These are phyloP conservation scores for Boleophthalmus pectinirostris DNA, from an alignment of 2,113 vertebrate genomes.

Conservation along the genomic window DNA sequence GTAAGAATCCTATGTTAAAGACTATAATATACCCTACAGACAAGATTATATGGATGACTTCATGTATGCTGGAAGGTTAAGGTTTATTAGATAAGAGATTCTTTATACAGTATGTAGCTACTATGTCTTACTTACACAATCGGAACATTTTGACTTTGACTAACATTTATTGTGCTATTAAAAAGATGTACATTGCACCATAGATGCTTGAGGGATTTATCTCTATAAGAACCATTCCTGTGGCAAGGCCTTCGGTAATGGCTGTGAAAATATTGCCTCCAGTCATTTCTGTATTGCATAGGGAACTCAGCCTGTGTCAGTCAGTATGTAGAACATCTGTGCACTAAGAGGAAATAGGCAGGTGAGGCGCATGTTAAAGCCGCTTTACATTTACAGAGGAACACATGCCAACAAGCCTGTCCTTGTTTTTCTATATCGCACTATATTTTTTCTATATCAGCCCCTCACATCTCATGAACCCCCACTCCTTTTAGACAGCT, in stretches of 20 bases:
- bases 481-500: conserved; percentile 10
- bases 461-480: conserved; percentile 21
- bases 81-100: conserved; percentile 46
- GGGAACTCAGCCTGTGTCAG: neutral
- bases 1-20: conserved; percentile 14
- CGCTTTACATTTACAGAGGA: conserved; percentile 14
- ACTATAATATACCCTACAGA: conserved; percentile 40
- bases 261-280: neutral
- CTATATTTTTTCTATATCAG: conserved; percentile 9
- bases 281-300: neutral
- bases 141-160: neutral
- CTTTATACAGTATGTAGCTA: conserved; percentile 22
- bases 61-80: conserved; percentile 61
- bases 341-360: conserved; percentile 20
- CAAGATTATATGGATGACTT: conserved; percentile 58
- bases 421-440: conserved; percentile 31
- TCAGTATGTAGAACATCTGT: conserved; percentile 5
- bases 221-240: neutral
- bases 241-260: neutral
- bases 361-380: conserved; percentile 9
- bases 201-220: neutral
- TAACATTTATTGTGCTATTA: conserved; percentile 10
- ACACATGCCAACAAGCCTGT: conserved; percentile 32
- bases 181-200: conserved; percentile 12
- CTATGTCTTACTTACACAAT: conserved; percentile 42